These are phyloP conservation scores for Prorops nasuta DNA, from an alignment of 1,140 invertebrate species.

Conservation along the genomic window DNA sequence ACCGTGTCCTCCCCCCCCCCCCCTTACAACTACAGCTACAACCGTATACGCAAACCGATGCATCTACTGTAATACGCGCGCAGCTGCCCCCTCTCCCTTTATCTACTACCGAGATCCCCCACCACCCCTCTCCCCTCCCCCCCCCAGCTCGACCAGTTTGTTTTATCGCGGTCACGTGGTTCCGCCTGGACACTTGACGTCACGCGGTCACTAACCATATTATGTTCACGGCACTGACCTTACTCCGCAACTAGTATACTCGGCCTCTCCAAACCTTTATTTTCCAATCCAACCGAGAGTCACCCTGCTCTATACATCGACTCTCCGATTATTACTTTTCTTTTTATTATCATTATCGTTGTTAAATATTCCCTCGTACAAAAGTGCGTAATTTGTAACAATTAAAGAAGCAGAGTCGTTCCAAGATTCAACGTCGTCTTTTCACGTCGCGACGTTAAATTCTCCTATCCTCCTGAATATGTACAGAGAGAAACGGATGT, in stretches of 20 bases:
- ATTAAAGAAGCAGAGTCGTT: too few species aligned
- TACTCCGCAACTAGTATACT: conserved; percentile 25
- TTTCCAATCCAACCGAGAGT: too few species aligned
- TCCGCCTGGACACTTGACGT: conserved; percentile 24
- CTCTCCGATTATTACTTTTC: too few species aligned
- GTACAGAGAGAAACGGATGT: too few species aligned
- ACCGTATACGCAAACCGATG: background rate
- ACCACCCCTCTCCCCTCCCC: background rate
- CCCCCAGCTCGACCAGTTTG: conserved; percentile 4
- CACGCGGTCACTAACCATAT: conserved; percentile 43
- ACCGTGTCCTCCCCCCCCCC: conserved; percentile 9
- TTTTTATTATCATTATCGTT: too few species aligned
- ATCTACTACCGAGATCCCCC: conserved; percentile 12
- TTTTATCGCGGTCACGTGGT: conserved; percentile 33
- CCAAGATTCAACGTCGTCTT: too few species aligned
- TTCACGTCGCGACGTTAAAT: too few species aligned
- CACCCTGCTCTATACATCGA: too few species aligned
- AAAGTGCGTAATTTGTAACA: too few species aligned
- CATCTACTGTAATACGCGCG: conserved; percentile 8
- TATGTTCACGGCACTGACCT: conserved; percentile 45
- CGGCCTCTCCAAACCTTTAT: background rate
- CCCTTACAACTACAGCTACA: conserved; percentile 1
- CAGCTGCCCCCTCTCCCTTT: conserved; percentile 7
- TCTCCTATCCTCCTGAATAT: too few species aligned
- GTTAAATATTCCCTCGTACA: too few species aligned